Evolutionary conservation across 1,140 invertebrate species (phyloP).

Genomic region (Lerema accius): DNA sequence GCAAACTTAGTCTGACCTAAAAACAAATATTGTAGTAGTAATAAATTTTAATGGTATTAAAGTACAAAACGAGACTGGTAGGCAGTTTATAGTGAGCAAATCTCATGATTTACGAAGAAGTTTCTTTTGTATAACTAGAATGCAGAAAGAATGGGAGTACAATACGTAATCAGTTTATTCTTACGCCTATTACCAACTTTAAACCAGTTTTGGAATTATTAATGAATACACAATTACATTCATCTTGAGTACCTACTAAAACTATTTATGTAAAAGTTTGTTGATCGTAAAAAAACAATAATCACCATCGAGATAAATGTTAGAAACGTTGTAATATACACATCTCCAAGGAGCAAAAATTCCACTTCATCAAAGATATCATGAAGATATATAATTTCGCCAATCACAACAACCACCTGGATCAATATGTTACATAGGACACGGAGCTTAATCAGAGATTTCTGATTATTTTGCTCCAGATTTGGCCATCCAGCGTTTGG

Average conservation of each 20-base stretch:
- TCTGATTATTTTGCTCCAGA: not conserved
- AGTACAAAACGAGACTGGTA: too few species aligned
- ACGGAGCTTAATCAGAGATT: not conserved
- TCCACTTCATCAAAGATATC: not conserved
- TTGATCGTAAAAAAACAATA: too few species aligned
- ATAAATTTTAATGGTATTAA: not conserved
- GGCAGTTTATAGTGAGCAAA: too few species aligned
- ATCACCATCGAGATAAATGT: not conserved
- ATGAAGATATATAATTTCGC: not conserved
- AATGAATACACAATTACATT: too few species aligned
- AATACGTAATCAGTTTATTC: too few species aligned
- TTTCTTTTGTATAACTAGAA: too few species aligned
- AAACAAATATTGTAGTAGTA: not conserved
- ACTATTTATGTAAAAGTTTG: too few species aligned
- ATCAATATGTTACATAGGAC: not conserved
- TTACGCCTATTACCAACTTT: too few species aligned
- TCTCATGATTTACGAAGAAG: too few species aligned
- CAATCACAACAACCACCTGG: not conserved
- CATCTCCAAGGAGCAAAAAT: constrained; percentile 6
- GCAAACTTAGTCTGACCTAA: not conserved
- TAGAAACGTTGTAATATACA: not conserved
- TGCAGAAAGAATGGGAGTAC: too few species aligned
- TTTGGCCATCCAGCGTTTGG: not conserved
- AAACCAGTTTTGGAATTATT: too few species aligned
- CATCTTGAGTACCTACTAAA: too few species aligned